These are phyloP conservation scores for Hipposideros larvatus DNA, from an alignment of 2,797 vertebrate species.

Conservation along the genomic window DNA sequence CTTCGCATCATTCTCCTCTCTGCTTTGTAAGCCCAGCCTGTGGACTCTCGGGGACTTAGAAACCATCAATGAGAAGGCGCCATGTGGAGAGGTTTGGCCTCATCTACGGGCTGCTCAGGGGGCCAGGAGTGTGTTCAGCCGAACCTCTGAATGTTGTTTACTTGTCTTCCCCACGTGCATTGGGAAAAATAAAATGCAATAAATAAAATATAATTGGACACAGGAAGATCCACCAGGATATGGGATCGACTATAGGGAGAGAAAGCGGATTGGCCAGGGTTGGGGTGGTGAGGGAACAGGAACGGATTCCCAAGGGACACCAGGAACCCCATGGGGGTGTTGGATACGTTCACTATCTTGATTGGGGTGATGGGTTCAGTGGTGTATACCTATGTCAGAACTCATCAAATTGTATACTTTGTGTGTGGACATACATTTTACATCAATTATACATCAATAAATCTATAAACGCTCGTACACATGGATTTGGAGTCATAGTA, in stretches of 20 bases:
- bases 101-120: neutral
- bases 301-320: neutral
- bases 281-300: too few species aligned
- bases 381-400: neutral
- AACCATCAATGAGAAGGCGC: neutral
- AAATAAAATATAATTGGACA: neutral
- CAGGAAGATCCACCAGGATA: neutral
- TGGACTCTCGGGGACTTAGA: neutral
- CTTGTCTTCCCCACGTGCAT: neutral
- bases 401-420: neutral
- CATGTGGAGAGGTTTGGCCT: rapidly evolving
- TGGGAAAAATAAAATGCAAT: neutral
- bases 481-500: neutral
- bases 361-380: neutral
- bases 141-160: too few species aligned
- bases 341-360: neutral
- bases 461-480: neutral
- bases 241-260: too few species aligned
- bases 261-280: neutral
- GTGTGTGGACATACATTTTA: neutral
- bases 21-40: neutral
- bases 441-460: neutral
- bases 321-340: rapidly evolving
- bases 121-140: too few species aligned
- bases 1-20: neutral